Conservation (phyloP, 2,888 invertebrate genomes). For the Omphaloscelis lunosa region DNA sequence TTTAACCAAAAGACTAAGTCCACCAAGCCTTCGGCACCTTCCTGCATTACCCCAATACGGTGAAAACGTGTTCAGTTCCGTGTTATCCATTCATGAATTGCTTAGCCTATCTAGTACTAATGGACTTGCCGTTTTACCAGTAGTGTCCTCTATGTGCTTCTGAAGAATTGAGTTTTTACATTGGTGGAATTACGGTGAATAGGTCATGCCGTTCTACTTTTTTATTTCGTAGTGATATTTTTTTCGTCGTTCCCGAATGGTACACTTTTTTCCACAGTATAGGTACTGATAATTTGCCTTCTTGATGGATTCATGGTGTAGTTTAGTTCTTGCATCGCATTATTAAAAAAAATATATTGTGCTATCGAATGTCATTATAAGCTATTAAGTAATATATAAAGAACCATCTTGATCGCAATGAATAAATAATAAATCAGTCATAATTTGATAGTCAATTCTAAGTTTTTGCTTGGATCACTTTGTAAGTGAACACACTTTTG, state of each 20-base stretch:
- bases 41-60: slow-evolving; percentile 5
- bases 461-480: not conserved
- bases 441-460: not conserved
- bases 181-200: slow-evolving; percentile 11
- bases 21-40: slow-evolving; percentile 26
- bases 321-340: not conserved
- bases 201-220: not conserved
- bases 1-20: not conserved
- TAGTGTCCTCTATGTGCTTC: slow-evolving; percentile 38
- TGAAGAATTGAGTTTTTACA: slow-evolving; percentile 28
- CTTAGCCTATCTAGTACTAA: slow-evolving; percentile 67
- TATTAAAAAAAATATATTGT: not conserved
- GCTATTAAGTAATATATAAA: not conserved
- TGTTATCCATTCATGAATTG: slow-evolving; percentile 70
- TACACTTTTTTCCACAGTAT: not conserved
- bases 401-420: not conserved
- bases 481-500: not conserved
- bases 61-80: slow-evolving; percentile 61
- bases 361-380: not conserved
- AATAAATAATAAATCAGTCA: not conserved
- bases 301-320: not conserved
- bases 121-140: slow-evolving; percentile 54
- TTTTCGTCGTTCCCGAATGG: not conserved
- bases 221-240: not conserved
- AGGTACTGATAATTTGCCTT: not conserved